Base-by-base conservation (phyloP, 2,888 invertebrate genomes). In the Epiperipatus broadwayi region DNA sequence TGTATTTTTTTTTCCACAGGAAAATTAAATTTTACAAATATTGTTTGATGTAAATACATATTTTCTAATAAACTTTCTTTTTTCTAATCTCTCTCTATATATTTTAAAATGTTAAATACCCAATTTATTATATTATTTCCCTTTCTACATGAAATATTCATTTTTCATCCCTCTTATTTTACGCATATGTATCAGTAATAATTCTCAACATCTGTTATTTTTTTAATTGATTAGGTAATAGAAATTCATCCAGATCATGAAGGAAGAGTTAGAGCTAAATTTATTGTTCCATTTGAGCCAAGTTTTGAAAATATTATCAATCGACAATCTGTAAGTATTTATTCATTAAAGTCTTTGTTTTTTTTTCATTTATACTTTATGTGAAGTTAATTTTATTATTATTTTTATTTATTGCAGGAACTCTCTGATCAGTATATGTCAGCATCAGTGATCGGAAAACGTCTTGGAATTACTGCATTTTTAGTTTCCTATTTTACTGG, bases 401-500 rank as follows among this genome's bases (percentile, higher is more conserved):
- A 8, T 37, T 39, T 12, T 22, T 21, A 12, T 22, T 43, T 15
- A 20, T 21, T 21, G 19, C 20, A 45, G 40, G 12, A 34, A 10
- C 12, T 45, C 12, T 8, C 35, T 3, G 45, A 47, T 10, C 43
- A 48, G 18, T 61, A 58, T 41, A 44, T 52, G 43, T 51, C 55
- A 20, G 59, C 54, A 7, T 56, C 55, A 44, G 43, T 48, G 15
- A 49, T 55, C 14, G 59, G 59, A 1, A 58, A 58, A 46, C 49
- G 52, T 28, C 48, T 63, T 2, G 60, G 61, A 2, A 52, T 89
- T 48, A 70, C 71, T 21, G 55, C 69, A 1, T 71, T 74, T 48
- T 63, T 84, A 49, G 58, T 93, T 44, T 77, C 83, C 0, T 72
- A 85, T 5, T 69, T 95, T 39, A 91, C 91, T 0, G 89, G 89